Conservation (phyloP, 2,888 invertebrate genomes). For the Cryptus armator region DNA sequence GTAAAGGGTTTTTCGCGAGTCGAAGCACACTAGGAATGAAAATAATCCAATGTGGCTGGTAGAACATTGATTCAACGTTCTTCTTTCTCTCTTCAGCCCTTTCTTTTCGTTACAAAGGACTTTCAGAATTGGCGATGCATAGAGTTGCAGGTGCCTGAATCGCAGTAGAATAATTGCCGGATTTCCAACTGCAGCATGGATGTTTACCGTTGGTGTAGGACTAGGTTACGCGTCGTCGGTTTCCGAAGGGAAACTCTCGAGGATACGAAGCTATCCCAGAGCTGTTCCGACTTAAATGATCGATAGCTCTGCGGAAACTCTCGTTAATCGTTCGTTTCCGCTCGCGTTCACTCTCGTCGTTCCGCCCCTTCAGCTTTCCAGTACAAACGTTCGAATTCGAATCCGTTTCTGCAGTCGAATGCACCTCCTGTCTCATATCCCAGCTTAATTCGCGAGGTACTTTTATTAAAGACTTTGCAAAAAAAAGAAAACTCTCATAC, state of each 20-base stretch:
- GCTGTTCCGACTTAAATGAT: slow-evolving; percentile 72
- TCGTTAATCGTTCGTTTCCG: slow-evolving; percentile 79
- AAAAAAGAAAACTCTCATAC: not conserved
- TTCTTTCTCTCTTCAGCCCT: not conserved
- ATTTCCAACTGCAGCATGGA: slow-evolving; percentile 56
- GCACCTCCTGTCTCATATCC: slow-evolving; percentile 30
- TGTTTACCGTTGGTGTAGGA: slow-evolving; percentile 40
- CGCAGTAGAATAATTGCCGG: slow-evolving; percentile 57
- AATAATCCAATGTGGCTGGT: slow-evolving; percentile 1
- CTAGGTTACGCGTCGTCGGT: slow-evolving; percentile 21
- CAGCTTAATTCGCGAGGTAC: slow-evolving; percentile 67
- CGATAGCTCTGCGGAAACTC: slow-evolving; percentile 78
- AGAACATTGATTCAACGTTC: not conserved
- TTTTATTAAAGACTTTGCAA: slow-evolving; percentile 63
- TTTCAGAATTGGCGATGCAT: slow-evolving; percentile 12
- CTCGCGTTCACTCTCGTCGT: slow-evolving; percentile 46
- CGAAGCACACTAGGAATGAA: not conserved
- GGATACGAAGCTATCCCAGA: slow-evolving; percentile 32
- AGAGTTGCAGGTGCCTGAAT: slow-evolving; percentile 16
- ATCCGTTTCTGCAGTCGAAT: slow-evolving; percentile 23
- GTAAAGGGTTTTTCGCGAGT: not conserved
- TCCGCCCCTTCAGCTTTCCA: slow-evolving; percentile 41
- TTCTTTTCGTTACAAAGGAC: slow-evolving; percentile 9
- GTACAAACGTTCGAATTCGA: slow-evolving; percentile 36
- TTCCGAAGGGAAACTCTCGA: slow-evolving; percentile 45